Conservation (phyloP, 2,113 vertebrate genomes). For the Malurus alboscapulatus region DNA sequence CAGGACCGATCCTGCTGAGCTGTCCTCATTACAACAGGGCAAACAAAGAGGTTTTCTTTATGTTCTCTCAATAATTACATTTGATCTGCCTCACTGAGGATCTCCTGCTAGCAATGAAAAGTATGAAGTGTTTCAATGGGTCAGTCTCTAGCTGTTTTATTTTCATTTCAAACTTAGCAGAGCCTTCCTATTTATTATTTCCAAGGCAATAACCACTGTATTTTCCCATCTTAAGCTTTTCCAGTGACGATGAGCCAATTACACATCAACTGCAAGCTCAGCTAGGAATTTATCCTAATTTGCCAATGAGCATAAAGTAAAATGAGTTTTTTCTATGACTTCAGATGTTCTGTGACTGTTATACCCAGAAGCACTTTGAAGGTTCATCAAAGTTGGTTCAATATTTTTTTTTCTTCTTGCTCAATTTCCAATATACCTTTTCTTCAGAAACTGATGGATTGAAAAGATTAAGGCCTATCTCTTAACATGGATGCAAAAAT, state of each 20-base stretch:
- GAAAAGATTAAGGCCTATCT: background rate
- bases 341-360: background rate
- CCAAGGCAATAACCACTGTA: conserved; percentile 3
- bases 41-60: conserved; percentile 31
- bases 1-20: conserved; percentile 29
- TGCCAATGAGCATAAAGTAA: background rate
- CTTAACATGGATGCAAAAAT: background rate
- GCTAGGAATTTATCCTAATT: background rate
- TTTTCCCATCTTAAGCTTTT: background rate
- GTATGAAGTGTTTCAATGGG: conserved; percentile 10
- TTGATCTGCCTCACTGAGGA: conserved; percentile 23
- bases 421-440: background rate
- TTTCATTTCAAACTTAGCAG: conserved; percentile 9
- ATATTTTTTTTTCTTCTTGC: background rate
- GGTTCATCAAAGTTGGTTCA: background rate
- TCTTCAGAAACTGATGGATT: background rate
- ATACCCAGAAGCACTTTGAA: background rate
- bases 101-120: conserved; percentile 37
- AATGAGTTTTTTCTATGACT: background rate
- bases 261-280: conserved; percentile 1
- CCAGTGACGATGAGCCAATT: background rate
- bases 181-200: conserved; percentile 1
- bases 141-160: conserved; percentile 47
- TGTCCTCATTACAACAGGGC: conserved; percentile 36
- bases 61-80: conserved; percentile 42